Evolutionary conservation across 2,888 invertebrate genomes (phyloP).

Genomic region (Adineta ricciae): DNA sequence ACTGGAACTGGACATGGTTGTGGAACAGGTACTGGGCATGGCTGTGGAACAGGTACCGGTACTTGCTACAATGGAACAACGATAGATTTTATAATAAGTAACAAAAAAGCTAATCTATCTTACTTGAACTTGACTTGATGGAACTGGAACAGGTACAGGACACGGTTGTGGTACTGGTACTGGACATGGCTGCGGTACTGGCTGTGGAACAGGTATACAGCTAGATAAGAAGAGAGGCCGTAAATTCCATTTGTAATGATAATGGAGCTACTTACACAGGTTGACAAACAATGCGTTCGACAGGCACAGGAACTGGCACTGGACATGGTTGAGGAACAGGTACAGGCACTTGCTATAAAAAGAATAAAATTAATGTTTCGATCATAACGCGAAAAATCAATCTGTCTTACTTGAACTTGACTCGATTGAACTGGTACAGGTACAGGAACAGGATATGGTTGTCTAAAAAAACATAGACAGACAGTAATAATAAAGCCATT

Average conservation of each 20-base stretch:
- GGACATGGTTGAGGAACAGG: conserved; percentile 23
- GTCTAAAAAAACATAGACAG: too few relatives aligned
- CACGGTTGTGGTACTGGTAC: conserved; percentile 10
- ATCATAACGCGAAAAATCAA: too few relatives aligned
- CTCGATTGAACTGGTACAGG: background rate
- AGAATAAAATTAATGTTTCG: too few relatives aligned
- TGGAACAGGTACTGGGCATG: conserved; percentile 15
- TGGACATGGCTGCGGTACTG: conserved; percentile 10
- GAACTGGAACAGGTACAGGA: conserved; percentile 7
- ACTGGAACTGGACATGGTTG: conserved; percentile 22
- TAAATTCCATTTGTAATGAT: too few relatives aligned
- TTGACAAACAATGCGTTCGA: conserved; percentile 9
- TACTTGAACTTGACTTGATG: background rate
- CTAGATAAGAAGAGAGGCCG: background rate
- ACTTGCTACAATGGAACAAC: background rate
- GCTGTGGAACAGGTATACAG: background rate
- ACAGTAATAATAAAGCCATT: too few relatives aligned
- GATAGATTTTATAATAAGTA: background rate
- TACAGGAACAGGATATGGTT: background rate
- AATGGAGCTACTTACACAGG: background rate
- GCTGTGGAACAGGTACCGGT: background rate
- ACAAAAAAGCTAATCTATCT: too few relatives aligned
- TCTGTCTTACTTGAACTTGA: background rate
- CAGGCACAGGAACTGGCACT: background rate
- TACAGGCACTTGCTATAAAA: conserved; percentile 9